A percentile compares a stretch with the other conserved stretches of the same genome.
These are phyloP conservation scores for Rostratula benghalensis DNA, from an alignment of 2,113 vertebrate genomes.

Conservation along the genomic window DNA sequence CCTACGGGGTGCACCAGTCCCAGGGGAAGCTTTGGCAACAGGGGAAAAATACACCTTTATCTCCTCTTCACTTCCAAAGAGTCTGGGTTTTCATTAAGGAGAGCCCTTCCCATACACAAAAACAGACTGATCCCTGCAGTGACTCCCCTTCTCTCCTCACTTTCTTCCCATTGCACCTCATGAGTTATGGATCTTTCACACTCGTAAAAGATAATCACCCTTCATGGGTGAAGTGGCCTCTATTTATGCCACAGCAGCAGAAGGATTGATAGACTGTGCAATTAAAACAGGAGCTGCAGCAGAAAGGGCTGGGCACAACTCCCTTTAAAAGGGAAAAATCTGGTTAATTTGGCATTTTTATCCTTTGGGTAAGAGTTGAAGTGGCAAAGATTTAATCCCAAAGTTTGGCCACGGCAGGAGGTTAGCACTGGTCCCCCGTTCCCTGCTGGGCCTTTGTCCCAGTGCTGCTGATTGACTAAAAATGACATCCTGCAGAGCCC, in stretches of 20 bases:
- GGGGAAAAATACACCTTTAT: not conserved
- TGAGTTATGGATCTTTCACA: constrained; percentile 60
- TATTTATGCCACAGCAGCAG: constrained; percentile 47
- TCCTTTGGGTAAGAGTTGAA: not conserved
- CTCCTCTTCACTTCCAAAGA: not conserved
- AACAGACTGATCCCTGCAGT: not conserved
- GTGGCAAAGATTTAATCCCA: not conserved
- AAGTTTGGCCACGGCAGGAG: not conserved
- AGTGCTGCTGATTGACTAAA: not conserved
- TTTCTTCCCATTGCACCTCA: constrained; percentile 43
- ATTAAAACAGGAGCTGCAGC: constrained; percentile 61
- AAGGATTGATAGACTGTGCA: constrained; percentile 60
- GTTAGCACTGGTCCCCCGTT: rapidly evolving
- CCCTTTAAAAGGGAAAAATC: not conserved
- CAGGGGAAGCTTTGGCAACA: not conserved
- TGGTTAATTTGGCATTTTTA: not conserved
- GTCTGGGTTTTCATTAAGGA: not conserved
- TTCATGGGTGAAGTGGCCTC: constrained; percentile 72
- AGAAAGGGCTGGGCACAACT: not conserved
- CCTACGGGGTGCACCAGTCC: not conserved
- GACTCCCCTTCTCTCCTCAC: constrained; percentile 3
- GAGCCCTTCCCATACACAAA: not conserved
- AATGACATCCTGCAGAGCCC: rapidly evolving
- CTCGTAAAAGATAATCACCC: constrained; percentile 74
- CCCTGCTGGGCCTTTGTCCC: not conserved